Percentiles rank a stretch among this genome's conserved stretches.
Evolutionary conservation across 2,888 invertebrate genomes (phyloP).

Genomic region (Drosophila meridiana): DNA sequence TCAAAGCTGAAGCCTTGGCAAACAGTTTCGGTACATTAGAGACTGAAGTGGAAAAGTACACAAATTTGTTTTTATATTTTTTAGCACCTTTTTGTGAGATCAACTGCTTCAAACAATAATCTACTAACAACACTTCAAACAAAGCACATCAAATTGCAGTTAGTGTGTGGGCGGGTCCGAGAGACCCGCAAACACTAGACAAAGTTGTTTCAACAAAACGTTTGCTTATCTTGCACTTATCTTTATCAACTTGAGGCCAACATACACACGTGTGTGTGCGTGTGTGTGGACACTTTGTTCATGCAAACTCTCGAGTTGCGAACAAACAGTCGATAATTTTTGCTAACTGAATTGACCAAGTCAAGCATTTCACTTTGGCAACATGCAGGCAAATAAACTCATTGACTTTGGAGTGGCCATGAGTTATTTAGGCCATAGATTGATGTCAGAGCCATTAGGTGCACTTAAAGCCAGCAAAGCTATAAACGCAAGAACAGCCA

Average conservation of each 20-base stretch:
- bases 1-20: background rate
- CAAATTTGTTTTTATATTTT: conserved; percentile 4
- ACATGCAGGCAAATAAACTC: conserved; percentile 66
- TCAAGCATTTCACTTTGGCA: conserved; percentile 46
- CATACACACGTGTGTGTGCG: conserved; percentile 2
- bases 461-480: conserved; percentile 42
- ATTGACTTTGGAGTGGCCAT: conserved; percentile 45
- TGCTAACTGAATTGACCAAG: conserved; percentile 72
- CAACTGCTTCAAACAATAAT: conserved; percentile 34
- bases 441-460: conserved; percentile 58
- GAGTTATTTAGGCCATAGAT: conserved; percentile 39
- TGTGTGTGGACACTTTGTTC: conserved; percentile 14
- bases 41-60: background rate
- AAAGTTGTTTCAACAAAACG: conserved; percentile 54
- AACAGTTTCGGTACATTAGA: background rate
- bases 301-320: conserved; percentile 44
- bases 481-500: background rate
- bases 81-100: background rate
- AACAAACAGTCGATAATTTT: conserved; percentile 71
- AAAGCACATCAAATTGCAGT: conserved; percentile 35
- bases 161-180: conserved; percentile 21
- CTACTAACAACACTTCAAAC: conserved; percentile 40
- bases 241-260: conserved; percentile 39
- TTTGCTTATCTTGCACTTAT: conserved; percentile 68
- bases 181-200: conserved; percentile 50